Conservation (phyloP, 2,888 invertebrate genomes). For the Dinocampus coccinellae region DNA sequence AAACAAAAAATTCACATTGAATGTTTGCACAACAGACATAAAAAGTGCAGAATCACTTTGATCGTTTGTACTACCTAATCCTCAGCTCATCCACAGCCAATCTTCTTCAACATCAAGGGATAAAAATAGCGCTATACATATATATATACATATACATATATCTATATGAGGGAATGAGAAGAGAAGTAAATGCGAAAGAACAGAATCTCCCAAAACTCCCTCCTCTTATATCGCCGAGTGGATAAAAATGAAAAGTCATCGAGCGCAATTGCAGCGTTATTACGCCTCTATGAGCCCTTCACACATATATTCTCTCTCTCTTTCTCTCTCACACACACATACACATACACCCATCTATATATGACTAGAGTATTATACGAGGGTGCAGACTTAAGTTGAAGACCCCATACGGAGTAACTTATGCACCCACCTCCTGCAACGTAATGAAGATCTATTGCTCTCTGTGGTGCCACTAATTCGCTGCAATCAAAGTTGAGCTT, state of each 20-base stretch:
- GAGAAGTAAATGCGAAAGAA: background rate
- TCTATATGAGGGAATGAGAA: background rate
- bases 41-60: background rate
- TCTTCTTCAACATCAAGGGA: slow-evolving; percentile 11
- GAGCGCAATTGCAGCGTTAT: slow-evolving; percentile 53
- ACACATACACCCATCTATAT: background rate
- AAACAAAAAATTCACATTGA: background rate
- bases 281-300: slow-evolving; percentile 38
- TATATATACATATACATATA: background rate
- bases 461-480: slow-evolving; percentile 31
- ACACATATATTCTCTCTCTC: no score
- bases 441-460: slow-evolving; percentile 62
- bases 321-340: slow-evolving; percentile 51
- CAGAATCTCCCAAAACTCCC: slow-evolving; percentile 6
- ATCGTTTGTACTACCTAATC: slow-evolving; percentile 12
- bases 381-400: slow-evolving; percentile 57
- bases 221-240: slow-evolving; percentile 11
- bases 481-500: slow-evolving; percentile 26
- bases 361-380: slow-evolving; percentile 49
- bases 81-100: slow-evolving; percentile 23
- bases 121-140: background rate
- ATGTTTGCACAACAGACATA: background rate
- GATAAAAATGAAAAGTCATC: slow-evolving; percentile 54
- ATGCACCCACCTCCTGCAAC: slow-evolving; percentile 50
- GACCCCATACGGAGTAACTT: slow-evolving; percentile 60